Conservation (phyloP, 2,888 invertebrate species). For the Meandrusa payeni region DNA sequence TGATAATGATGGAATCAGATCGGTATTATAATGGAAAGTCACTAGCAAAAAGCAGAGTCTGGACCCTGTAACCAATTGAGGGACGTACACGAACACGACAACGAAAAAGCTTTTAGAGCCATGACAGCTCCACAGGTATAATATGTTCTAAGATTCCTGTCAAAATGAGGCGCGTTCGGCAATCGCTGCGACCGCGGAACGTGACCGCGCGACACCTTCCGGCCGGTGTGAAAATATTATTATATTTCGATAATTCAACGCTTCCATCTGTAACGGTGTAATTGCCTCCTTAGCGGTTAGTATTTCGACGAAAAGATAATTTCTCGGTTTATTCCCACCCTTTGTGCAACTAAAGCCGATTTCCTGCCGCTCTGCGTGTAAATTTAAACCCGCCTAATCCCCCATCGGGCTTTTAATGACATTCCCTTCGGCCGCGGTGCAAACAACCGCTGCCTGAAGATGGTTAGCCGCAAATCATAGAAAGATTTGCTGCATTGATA, state of each 20-base stretch:
- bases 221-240: conserved; percentile 75
- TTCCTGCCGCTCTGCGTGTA: conserved; percentile 76
- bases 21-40: too few species aligned
- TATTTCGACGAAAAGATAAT: conserved; percentile 72
- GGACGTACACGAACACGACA: too few species aligned
- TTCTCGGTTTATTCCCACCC: conserved; percentile 76
- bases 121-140: not conserved
- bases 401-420: conserved; percentile 77
- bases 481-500: conserved; percentile 77
- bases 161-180: conserved; percentile 54
- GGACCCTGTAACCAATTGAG: too few species aligned
- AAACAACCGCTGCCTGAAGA: conserved; percentile 63
- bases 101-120: too few species aligned
- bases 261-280: conserved; percentile 72
- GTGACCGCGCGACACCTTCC: conserved; percentile 73
- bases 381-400: conserved; percentile 74
- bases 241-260: conserved; percentile 76
- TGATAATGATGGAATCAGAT: too few species aligned
- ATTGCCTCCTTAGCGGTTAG: conserved; percentile 77
- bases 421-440: conserved; percentile 67
- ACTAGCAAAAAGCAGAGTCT: too few species aligned
- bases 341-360: conserved; percentile 74
- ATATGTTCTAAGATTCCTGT: conserved; percentile 39
- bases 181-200: conserved; percentile 58
- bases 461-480: conserved; percentile 80